Percentiles rank a stretch among this genome's conserved stretches.
phyloP scores from a whole-genome alignment of 2,888 invertebrate genomes.

The Callyntrura guangdongensis region DNA sequence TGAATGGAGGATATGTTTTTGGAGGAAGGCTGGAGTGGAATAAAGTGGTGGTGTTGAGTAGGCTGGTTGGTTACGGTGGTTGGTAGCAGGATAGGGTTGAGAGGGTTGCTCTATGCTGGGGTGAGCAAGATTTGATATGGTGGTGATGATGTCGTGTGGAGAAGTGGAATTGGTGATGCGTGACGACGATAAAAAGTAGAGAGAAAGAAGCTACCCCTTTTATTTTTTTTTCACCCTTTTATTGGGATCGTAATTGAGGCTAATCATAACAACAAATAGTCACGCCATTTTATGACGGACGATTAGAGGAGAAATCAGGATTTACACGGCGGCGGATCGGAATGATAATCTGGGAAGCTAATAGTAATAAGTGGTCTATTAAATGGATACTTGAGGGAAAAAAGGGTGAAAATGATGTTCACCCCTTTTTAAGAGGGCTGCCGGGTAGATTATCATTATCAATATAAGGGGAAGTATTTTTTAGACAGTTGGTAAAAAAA shows the following conservation, averaged over 20 bases:
- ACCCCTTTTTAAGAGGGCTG: no score
- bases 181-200: not conserved
- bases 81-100: constrained; percentile 37
- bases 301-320: no score
- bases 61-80: not conserved
- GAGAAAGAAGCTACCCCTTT: not conserved
- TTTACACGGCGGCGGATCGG: no score
- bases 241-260: not conserved
- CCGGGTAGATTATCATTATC: no score
- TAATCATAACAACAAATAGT: not conserved
- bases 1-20: no score
- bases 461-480: not conserved
- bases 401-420: not conserved
- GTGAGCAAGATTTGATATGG: not conserved
- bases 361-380: constrained; percentile 11
- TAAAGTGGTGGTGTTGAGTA: not conserved
- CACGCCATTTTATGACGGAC: not conserved
- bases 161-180: not conserved
- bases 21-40: not conserved
- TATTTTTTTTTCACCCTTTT: constrained; percentile 17
- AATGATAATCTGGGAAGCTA: not conserved
- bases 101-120: not conserved
- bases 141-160: not conserved
- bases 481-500: not conserved
- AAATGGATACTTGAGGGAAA: not conserved